Evolutionary conservation across 1,140 invertebrate species (phyloP).

Genomic region (Oreohelix idahoensis): DNA sequence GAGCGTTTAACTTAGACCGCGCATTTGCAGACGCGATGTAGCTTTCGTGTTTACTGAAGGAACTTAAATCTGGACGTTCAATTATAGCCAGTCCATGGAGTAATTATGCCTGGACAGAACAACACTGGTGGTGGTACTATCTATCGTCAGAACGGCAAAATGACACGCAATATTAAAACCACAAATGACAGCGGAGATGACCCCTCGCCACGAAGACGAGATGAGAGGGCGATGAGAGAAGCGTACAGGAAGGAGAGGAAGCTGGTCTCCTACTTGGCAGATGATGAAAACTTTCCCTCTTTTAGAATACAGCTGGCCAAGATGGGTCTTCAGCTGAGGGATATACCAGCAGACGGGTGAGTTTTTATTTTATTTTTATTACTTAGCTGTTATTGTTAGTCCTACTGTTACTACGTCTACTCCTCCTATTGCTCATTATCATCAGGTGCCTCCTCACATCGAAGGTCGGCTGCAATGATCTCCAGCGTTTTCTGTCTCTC

Average conservation of each 20-base stretch:
- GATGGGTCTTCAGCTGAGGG: constrained; percentile 74
- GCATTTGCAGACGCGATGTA: too few species aligned
- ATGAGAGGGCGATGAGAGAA: constrained; percentile 63
- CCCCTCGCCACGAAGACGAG: constrained; percentile 50
- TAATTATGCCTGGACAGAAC: constrained; percentile 21
- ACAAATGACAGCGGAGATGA: neutral
- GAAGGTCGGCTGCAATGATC: too few species aligned
- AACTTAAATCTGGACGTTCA: too few species aligned
- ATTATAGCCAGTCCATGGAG: neutral
- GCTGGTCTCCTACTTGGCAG: constrained; percentile 65
- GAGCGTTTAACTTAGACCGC: too few species aligned
- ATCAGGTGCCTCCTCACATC: too few species aligned
- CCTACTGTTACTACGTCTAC: neutral
- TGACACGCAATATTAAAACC: neutral
- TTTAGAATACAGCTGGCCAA: constrained; percentile 73
- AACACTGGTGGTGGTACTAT: constrained; percentile 8
- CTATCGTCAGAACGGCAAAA: neutral
- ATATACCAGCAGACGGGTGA: constrained; percentile 77
- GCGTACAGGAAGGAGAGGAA: constrained; percentile 57
- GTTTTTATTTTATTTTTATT: constrained; percentile 41
- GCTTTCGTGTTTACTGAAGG: too few species aligned
- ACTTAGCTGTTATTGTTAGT: neutral
- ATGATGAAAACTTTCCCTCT: constrained; percentile 71
- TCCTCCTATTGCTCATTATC: too few species aligned
- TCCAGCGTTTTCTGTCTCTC: too few species aligned